Base-by-base conservation (phyloP, 2,888 invertebrate genomes). In the Rhodophaea formosa region DNA sequence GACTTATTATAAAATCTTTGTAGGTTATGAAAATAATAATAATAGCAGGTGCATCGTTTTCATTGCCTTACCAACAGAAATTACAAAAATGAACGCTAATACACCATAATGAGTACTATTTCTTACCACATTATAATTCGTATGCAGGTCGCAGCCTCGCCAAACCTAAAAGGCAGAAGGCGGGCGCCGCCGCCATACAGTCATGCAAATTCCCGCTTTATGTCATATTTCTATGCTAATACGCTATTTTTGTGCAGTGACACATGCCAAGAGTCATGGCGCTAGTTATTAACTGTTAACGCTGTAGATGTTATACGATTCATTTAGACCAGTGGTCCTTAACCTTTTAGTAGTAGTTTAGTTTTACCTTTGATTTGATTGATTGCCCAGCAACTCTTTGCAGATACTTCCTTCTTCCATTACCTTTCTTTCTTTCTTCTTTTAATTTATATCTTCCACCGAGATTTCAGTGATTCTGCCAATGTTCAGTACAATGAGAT, bases 101-200 rank as follows among this genome's bases (percentile, higher is more conserved):
- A 30, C 8, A 15, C 30, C 14, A 15, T 10, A 14, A 15, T 30
- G 15, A 51, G 17, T 35, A 39, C 10, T 43, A 14, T 3, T 51
- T n/a, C n/a, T n/a, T n/a, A 30, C n/a, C 17, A 23, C 17, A 45
- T 6, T 10, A 29, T 29, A 45, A 54, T 45, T 54, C 43, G 54
- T 45, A 16, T 51, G 30, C 45, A 30, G 5, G 12, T 12, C 39
- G 12, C 10, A 6, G 23, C 23, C 23, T n/a, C 29, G 53, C 23
- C 12, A 14, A 29, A 17, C 17, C n/a, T 46, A 55, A 46, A 46
- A n/a, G 45, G 54, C 45, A 15, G 32, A 30, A 32, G 32, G 12
- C 16, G 10, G 54, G 45, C 54, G 54, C 54, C 54, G 45, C 45
- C 30, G 14, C 54, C 54, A 46, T 55, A 55, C 17, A 16, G 32